phyloP scores from a whole-genome alignment of 2,888 invertebrate species.

The Hypselothyrea guttata region DNA sequence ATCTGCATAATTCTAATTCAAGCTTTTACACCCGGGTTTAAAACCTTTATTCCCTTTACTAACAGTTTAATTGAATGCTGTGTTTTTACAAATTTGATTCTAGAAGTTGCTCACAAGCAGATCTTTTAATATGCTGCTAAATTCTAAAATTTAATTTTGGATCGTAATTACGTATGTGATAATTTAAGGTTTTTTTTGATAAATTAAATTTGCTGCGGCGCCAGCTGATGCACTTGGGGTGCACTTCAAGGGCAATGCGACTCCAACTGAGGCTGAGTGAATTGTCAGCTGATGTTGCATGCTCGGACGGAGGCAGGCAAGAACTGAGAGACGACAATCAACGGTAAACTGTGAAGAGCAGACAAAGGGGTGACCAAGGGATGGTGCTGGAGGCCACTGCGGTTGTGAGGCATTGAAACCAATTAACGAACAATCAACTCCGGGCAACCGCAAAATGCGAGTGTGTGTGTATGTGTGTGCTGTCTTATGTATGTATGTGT shows the following conservation, averaged over 20 bases:
- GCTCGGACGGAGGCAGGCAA: background rate
- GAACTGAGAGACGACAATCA: background rate
- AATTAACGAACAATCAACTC: conserved; percentile 71
- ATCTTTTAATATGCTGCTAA: too few relatives aligned
- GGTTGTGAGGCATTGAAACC: conserved; percentile 64
- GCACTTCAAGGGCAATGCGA: conserved; percentile 38
- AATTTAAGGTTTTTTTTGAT: too few relatives aligned
- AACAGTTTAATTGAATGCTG: too few relatives aligned
- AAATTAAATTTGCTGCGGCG: conserved; percentile 6
- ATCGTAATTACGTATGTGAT: too few relatives aligned
- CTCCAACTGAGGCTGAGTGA: too few relatives aligned
- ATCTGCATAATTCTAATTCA: too few relatives aligned
- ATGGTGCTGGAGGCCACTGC: conserved; percentile 35
- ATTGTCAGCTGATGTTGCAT: too few relatives aligned
- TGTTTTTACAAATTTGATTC: too few relatives aligned
- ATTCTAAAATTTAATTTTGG: too few relatives aligned
- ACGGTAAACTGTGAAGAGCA: conserved; percentile 5
- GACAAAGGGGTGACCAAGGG: conserved; percentile 25
- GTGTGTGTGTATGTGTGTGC: conserved; percentile 9
- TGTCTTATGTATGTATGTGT: conserved; percentile 1
- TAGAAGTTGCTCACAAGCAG: too few relatives aligned
- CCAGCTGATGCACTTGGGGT: conserved; percentile 36
- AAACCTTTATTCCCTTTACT: too few relatives aligned
- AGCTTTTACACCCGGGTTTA: too few relatives aligned
- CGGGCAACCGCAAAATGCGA: conserved; percentile 66